A percentile compares a stretch with the other conserved stretches of the same genome.
Evolutionary conservation across 2,797 vertebrate species (phyloP).

Genomic region (Neosalanx taihuensis): DNA sequence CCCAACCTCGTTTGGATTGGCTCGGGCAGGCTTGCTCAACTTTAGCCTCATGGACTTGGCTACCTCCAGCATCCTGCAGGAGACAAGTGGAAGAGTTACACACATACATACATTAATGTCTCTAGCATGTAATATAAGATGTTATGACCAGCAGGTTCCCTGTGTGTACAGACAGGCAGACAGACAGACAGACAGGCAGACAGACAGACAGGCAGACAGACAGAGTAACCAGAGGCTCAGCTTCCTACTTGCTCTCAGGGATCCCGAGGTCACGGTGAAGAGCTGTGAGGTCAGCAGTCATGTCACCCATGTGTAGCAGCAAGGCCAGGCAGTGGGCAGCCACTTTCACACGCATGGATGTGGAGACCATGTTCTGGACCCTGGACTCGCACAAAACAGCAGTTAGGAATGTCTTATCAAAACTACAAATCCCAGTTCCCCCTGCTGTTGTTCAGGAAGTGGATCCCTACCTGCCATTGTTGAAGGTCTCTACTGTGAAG

Average conservation of each 20-base stretch:
- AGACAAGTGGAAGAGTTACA: conserved; percentile 10
- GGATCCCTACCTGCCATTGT: conserved; percentile 77
- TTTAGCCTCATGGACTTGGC: conserved; percentile 88
- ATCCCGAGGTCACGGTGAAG: conserved; percentile 87
- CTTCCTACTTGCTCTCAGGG: conserved; percentile 76
- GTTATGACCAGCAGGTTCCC: too few relatives aligned
- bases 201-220: too few relatives aligned
- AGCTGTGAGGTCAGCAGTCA: conserved; percentile 82
- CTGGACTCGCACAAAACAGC: conserved; percentile 58
- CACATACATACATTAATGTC: neutral
- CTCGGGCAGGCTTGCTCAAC: conserved; percentile 65
- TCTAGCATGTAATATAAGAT: too few relatives aligned
- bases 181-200: too few relatives aligned
- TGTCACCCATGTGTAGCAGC: conserved; percentile 83
- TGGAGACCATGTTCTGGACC: conserved; percentile 77
- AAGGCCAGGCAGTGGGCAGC: conserved; percentile 79
- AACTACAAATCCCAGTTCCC: too few relatives aligned
- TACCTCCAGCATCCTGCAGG: conserved; percentile 83
- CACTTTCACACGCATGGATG: conserved; percentile 86
- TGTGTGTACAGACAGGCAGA: neutral
- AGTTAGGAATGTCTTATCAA: too few relatives aligned
- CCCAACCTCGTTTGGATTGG: neutral
- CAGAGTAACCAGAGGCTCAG: too few relatives aligned
- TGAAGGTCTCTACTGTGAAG: conserved; percentile 84
- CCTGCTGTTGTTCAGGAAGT: too few relatives aligned